phyloP scores from a whole-genome alignment of 2,888 invertebrate genomes.

The Eupsilia transversa region DNA sequence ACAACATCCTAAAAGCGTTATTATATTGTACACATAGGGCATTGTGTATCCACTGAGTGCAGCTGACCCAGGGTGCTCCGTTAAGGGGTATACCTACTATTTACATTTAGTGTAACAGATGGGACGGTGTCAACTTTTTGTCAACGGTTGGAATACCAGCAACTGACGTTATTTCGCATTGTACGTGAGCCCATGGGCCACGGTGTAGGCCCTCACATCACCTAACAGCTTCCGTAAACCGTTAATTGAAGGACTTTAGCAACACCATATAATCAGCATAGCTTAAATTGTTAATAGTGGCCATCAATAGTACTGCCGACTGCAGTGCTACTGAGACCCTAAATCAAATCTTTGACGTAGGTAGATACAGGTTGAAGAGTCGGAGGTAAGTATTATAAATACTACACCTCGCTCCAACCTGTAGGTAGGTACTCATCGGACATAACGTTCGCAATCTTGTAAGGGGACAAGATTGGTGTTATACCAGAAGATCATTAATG shows the following conservation, averaged over 20 bases:
- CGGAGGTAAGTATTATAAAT: too few species aligned
- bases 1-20: slow-evolving; percentile 1
- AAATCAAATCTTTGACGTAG: neutral
- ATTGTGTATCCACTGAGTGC: neutral
- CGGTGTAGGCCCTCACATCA: neutral
- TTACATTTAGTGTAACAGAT: neutral
- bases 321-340: neutral
- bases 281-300: neutral
- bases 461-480: too few species aligned
- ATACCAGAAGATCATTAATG: too few species aligned
- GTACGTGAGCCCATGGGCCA: neutral
- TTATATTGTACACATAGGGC: neutral
- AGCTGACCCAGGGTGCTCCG: neutral
- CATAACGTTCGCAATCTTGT: too few species aligned
- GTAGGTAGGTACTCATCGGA: too few species aligned
- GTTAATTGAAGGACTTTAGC: neutral
- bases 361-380: too few species aligned
- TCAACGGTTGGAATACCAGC: neutral
- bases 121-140: neutral
- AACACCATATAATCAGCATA: neutral
- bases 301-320: neutral
- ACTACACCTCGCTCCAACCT: too few species aligned
- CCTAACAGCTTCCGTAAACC: neutral
- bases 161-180: neutral
- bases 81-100: neutral